Conservation (phyloP, 2,888 invertebrate species). For the Epiblema foenella region DNA sequence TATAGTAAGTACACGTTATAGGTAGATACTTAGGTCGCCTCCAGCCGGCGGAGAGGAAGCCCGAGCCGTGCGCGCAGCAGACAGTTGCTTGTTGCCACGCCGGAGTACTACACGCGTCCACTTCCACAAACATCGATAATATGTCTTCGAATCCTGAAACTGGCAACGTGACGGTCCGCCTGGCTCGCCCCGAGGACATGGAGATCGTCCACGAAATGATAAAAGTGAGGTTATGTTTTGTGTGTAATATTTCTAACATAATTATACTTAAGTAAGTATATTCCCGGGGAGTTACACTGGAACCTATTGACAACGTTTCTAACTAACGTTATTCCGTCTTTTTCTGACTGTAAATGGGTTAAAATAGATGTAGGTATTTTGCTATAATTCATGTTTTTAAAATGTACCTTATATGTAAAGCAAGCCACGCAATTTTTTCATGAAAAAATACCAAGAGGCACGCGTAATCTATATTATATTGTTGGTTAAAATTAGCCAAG, state of each 20-base stretch:
- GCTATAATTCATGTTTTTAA: too few relatives aligned
- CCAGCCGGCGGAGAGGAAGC: neutral
- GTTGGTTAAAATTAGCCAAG: too few relatives aligned
- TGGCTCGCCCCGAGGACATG: conserved; percentile 41
- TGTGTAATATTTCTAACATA: neutral
- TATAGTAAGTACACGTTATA: neutral
- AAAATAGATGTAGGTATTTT: too few relatives aligned
- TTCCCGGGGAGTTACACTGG: too few relatives aligned
- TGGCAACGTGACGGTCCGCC: conserved; percentile 25
- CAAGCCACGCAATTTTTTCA: too few relatives aligned
- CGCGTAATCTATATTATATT: too few relatives aligned
- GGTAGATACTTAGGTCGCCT: neutral
- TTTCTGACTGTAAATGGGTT: too few relatives aligned
- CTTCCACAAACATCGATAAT: neutral
- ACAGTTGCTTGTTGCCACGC: neutral
- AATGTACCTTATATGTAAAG: too few relatives aligned
- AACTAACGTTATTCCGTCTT: too few relatives aligned
- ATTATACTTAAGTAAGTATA: neutral
- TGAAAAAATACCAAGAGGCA: too few relatives aligned
- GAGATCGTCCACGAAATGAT: conserved; percentile 38
- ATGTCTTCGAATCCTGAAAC: conserved; percentile 6
- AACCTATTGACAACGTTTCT: too few relatives aligned
- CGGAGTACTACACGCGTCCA: neutral
- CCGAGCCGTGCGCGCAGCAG: neutral
- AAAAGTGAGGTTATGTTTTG: conserved; percentile 23